Percentiles rank a stretch among this genome's conserved stretches.
phyloP scores from a whole-genome alignment of 37 sponge, comb jelly and placozoan genomes.

The Mnemiopsis leidyi region DNA sequence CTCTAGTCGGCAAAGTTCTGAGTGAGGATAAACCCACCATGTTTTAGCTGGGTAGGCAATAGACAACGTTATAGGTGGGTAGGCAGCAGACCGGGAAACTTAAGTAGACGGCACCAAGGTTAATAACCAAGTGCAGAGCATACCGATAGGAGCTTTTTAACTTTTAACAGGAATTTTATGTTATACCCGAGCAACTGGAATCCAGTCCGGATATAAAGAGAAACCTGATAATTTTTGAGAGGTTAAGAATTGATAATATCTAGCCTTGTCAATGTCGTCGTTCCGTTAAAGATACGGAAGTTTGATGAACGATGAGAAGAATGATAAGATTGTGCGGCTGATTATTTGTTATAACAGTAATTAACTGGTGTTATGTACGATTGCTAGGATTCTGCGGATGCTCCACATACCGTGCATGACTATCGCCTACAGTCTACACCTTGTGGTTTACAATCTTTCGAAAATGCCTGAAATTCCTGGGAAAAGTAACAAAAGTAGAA shows the following conservation, averaged over 20 bases:
- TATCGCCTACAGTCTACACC: too few species aligned
- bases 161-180: not conserved
- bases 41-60: too few species aligned
- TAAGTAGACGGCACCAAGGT: too few species aligned
- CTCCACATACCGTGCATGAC: not conserved
- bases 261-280: not conserved
- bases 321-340: not conserved
- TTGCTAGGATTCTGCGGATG: not conserved
- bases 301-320: not conserved
- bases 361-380: not conserved
- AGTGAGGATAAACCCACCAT: too few species aligned
- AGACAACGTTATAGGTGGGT: too few species aligned
- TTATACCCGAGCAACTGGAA: too few species aligned
- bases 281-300: not conserved
- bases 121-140: not conserved
- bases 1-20: too few species aligned
- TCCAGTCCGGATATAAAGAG: not conserved
- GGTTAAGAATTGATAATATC: not conserved
- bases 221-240: not conserved
- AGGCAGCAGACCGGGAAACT: too few species aligned
- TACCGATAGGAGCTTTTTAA: too few species aligned
- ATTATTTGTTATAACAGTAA: not conserved
- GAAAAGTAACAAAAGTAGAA: too few species aligned
- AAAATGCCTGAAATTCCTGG: too few species aligned
- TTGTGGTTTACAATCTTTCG: too few species aligned